These are phyloP conservation scores for Crocallis elinguaria DNA, from an alignment of 2,888 invertebrate genomes.

Conservation along the genomic window DNA sequence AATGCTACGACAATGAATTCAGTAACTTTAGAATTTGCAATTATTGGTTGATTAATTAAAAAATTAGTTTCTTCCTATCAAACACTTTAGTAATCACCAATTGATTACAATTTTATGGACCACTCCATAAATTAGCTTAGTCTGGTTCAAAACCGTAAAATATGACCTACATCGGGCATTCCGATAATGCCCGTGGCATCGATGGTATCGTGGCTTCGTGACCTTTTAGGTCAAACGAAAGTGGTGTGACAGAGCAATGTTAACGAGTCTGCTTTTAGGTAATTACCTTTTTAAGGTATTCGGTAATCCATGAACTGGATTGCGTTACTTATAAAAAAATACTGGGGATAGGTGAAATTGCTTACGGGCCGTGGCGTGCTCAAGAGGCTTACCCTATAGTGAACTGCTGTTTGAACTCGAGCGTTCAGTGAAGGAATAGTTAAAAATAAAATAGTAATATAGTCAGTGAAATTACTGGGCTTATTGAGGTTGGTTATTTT, in stretches of 20 bases:
- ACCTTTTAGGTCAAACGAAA: not conserved
- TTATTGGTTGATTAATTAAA: not conserved
- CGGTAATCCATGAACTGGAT: not conserved
- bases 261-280: conserved; percentile 1
- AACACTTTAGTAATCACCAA: too few relatives aligned
- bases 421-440: too few relatives aligned
- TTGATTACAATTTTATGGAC: not conserved
- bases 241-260: conserved; percentile 2
- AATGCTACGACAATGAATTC: too few relatives aligned
- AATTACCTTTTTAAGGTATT: not conserved
- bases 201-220: conserved; percentile 3
- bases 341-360: too few relatives aligned
- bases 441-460: too few relatives aligned
- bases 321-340: too few relatives aligned
- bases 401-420: too few relatives aligned
- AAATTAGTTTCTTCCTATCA: too few relatives aligned
- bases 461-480: too few relatives aligned
- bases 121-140: not conserved
- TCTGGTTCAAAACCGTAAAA: conserved; percentile 1
- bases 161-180: conserved; percentile 3
- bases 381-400: too few relatives aligned
- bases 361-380: too few relatives aligned
- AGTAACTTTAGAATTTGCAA: not conserved
- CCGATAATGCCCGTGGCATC: not conserved
- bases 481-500: too few relatives aligned